Evolutionary conservation across 2,797 vertebrate genomes (phyloP).

Genomic region (Serranus cabrilla): DNA sequence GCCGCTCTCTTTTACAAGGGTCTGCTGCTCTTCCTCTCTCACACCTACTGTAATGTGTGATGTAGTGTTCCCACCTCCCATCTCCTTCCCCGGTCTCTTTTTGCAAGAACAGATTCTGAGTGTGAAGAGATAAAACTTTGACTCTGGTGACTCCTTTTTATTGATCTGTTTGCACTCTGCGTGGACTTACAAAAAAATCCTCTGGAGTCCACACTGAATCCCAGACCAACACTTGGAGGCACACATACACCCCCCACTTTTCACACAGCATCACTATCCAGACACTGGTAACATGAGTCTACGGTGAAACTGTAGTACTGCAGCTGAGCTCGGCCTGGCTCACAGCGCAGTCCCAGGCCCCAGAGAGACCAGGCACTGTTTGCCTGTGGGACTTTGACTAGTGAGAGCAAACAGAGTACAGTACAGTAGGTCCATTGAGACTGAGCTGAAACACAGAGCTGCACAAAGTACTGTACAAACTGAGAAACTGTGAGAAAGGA

Average conservation of each 20-base stretch:
- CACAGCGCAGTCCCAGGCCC: constrained; percentile 50
- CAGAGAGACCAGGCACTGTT: constrained; percentile 68
- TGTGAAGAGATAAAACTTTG: constrained; percentile 19
- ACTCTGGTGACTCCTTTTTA: constrained; percentile 19
- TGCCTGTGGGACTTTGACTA: constrained; percentile 75
- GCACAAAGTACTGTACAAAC: constrained; percentile 69
- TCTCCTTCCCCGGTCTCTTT: background rate
- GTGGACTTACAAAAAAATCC: constrained; percentile 18
- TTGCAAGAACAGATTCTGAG: constrained; percentile 2
- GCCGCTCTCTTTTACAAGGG: constrained; percentile 43
- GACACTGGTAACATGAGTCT: constrained; percentile 74
- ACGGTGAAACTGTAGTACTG: constrained; percentile 70
- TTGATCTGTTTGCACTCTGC: background rate
- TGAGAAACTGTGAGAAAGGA: constrained; percentile 64
- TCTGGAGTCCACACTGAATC: constrained; percentile 16
- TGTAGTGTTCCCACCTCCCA: constrained; percentile 9
- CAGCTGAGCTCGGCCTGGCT: constrained; percentile 47
- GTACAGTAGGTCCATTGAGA: constrained; percentile 78
- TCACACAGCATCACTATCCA: constrained; percentile 53
- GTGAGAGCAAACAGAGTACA: constrained; percentile 77
- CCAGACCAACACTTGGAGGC: constrained; percentile 4
- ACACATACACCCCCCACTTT: constrained; percentile 18
- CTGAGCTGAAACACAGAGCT: constrained; percentile 60
- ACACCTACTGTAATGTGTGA: constrained; percentile 51
- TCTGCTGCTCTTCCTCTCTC: constrained; percentile 53